Conservation (phyloP, 2,797 vertebrate species). For the Emys orbicularis region DNA sequence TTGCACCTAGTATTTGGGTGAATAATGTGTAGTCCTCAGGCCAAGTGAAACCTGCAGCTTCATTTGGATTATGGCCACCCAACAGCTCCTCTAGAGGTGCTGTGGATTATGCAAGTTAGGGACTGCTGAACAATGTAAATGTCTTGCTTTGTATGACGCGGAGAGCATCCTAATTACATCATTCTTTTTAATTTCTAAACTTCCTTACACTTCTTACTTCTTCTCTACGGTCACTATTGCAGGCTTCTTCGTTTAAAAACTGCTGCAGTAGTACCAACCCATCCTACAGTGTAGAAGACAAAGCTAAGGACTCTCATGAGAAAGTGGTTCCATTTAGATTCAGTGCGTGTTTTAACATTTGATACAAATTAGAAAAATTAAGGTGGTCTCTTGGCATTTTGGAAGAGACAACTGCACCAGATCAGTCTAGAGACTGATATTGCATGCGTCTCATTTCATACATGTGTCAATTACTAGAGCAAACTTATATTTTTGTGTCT, state of each 20-base stretch:
- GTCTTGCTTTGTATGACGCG: neutral
- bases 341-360: neutral
- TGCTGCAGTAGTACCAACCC: neutral
- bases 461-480: neutral
- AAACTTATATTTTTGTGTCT: fast-evolving
- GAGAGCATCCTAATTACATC: neutral
- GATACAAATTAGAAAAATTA: neutral
- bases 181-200: neutral
- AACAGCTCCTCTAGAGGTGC: neutral
- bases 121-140: neutral
- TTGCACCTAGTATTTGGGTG: no score
- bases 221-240: neutral
- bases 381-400: neutral
- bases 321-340: neutral
- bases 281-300: neutral
- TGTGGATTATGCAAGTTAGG: fast-evolving
- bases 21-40: neutral
- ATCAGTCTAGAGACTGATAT: fast-evolving
- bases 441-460: neutral
- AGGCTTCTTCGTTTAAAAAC: neutral
- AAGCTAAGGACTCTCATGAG: neutral
- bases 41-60: neutral
- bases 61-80: neutral
- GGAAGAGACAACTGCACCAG: neutral
- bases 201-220: neutral